Evolutionary conservation across 35 echinoderm and acorn worm species (phyloP), one percentile per base, ranked within the genome.

Genomic region (Lytechinus pictus): DNA sequence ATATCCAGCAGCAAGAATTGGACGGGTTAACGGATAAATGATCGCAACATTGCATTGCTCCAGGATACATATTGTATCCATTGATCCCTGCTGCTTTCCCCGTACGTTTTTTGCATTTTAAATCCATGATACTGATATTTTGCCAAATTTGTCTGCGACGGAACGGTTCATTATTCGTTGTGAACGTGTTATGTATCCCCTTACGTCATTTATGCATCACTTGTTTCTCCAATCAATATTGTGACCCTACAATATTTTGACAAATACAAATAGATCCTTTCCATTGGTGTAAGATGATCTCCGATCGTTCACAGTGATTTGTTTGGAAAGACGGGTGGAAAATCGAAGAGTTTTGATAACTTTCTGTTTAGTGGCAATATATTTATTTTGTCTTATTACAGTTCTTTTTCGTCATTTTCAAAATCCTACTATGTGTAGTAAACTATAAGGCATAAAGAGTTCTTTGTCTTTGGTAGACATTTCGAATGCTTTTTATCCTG

Each of bases 11-110:
- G 66, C 9, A 58, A 79, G 66, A 16, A 33, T 52, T 13, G 28
- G 88, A 54, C 88, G 88, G 88, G 88, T 90, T 90, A 51, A 90
- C 88, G 88, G 88, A 90, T 90, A 90, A 90, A 90, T 90, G 88
- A 44, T 90, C 88, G 88, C 52, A 90, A 90, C 88, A 90, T 90
- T 90, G n/a, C 88, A 90, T 90, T 12, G 88, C 88, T 90, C n/a
- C 29, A 4, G 88, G 88, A 52, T 54, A 90, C 28, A 54, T 79
- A 79, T 79, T 79, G 66, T 79, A 79, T 79, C 66, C 66, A 79
- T 79, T 79, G 66, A 79, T 79, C 66, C 66, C 19, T 79, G n/a
- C 21, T 79, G 66, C 66, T 79, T 79, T 79, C n/a, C 21, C 66
- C 66, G 66, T 79, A 79, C 66, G 66, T 79, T 79, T 79, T 79